phyloP scores from a whole-genome alignment of 2,113 vertebrate species.

The Chloropsis cyanopogon region DNA sequence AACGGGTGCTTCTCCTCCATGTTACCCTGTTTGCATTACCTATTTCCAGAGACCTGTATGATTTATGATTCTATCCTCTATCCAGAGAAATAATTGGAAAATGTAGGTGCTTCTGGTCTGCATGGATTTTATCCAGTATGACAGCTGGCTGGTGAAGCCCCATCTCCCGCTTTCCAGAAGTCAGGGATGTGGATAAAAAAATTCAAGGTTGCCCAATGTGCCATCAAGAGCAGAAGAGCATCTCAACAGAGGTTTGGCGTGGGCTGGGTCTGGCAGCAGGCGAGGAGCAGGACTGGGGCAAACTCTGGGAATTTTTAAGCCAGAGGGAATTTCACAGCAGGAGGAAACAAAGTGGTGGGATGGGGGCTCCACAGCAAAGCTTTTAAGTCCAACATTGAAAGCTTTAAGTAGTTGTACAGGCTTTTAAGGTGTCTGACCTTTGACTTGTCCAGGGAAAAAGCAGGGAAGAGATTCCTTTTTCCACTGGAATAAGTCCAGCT shows the following conservation, averaged over 20 bases:
- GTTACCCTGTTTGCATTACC: not conserved
- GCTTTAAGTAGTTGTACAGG: not conserved
- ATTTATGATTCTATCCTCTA: not conserved
- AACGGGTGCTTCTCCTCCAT: not conserved
- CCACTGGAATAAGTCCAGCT: not conserved
- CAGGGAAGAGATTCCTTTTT: conserved; percentile 14
- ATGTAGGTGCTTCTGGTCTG: not conserved
- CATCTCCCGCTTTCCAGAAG: not conserved
- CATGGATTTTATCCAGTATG: not conserved
- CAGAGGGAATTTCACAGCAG: not conserved
- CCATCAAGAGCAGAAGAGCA: not conserved
- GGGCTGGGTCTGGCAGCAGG: not conserved
- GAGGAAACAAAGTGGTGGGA: not conserved
- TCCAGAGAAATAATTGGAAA: not conserved
- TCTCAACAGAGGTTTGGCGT: not conserved
- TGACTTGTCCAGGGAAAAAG: not conserved
- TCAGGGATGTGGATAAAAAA: not conserved
- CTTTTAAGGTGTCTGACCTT: conserved; percentile 24
- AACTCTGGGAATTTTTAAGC: not conserved
- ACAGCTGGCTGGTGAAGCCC: not conserved
- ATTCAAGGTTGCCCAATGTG: not conserved
- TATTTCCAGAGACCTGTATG: not conserved
- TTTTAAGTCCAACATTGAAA: not conserved
- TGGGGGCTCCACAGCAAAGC: not conserved
- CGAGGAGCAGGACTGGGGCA: not conserved